phyloP scores from a whole-genome alignment of 2,113 vertebrate genomes.

The Oceanodroma tethys region DNA sequence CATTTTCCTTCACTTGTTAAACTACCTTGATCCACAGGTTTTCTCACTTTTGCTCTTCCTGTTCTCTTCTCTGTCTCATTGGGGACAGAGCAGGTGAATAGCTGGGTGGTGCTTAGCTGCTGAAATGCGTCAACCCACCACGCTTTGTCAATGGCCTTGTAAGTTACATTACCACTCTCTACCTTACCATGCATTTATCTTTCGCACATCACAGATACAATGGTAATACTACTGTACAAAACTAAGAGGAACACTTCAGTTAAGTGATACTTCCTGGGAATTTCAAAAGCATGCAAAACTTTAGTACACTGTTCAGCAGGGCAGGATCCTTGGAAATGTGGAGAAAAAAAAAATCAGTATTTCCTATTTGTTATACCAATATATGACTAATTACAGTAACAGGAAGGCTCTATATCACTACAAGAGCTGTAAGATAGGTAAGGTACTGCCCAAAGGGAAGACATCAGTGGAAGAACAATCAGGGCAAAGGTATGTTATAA shows the following conservation, averaged over 20 bases:
- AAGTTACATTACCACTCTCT: not conserved
- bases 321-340: not conserved
- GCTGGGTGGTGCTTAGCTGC: not conserved
- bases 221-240: not conserved
- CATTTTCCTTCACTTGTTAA: not conserved
- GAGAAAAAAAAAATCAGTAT: not conserved
- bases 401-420: not conserved
- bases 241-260: not conserved
- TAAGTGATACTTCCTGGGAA: not conserved
- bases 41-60: not conserved
- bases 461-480: not conserved
- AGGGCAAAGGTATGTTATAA: not conserved
- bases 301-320: not conserved
- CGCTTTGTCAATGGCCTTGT: not conserved
- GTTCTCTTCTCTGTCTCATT: accelerated
- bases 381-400: not conserved
- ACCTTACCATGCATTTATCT: not conserved
- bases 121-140: not conserved
- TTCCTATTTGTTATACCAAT: not conserved
- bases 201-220: not conserved
- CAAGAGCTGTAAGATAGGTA: not conserved
- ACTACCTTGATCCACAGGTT: not conserved
- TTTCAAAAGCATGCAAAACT: not conserved
- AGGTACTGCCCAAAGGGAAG: not conserved
- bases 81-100: not conserved